Conservation (phyloP, 2,113 vertebrate species). For the Indicator maculatus region DNA sequence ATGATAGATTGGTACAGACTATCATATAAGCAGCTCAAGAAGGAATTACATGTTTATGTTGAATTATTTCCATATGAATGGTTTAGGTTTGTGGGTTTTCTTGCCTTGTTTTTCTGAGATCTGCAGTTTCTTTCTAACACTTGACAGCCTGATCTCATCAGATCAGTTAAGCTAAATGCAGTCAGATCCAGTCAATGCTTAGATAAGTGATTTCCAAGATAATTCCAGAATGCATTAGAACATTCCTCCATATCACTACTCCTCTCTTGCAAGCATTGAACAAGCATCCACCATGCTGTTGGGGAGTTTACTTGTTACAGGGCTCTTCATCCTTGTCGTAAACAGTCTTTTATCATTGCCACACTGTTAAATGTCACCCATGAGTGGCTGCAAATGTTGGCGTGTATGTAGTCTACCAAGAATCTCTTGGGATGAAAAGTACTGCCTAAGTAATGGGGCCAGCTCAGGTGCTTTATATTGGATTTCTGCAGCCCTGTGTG, state of each 20-base stretch:
- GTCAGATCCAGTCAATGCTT: neutral
- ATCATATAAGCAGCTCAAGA: neutral
- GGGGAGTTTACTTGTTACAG: neutral
- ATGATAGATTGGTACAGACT: neutral
- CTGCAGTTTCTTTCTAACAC: neutral
- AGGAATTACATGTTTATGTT: neutral
- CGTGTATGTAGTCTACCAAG: neutral
- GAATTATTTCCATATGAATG: neutral
- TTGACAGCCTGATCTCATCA: conserved; percentile 8
- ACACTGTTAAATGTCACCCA: neutral
- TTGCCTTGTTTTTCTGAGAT: conserved; percentile 2
- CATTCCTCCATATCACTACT: neutral
- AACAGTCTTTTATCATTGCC: neutral
- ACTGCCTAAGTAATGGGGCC: neutral
- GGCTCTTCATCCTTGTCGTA: neutral
- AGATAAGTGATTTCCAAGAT: neutral
- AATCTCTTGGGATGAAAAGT: neutral
- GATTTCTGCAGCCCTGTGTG: neutral
- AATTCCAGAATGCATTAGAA: neutral
- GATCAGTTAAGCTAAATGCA: conserved; percentile 10
- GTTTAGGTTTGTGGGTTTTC: neutral
- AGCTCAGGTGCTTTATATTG: neutral
- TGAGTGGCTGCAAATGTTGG: neutral
- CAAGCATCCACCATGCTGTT: neutral
- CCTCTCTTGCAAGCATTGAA: neutral